A percentile compares a stretch with the other conserved stretches of the same genome.
Evolutionary conservation across 1,140 invertebrate genomes (phyloP).

Genomic region (Mamestra configurata): DNA sequence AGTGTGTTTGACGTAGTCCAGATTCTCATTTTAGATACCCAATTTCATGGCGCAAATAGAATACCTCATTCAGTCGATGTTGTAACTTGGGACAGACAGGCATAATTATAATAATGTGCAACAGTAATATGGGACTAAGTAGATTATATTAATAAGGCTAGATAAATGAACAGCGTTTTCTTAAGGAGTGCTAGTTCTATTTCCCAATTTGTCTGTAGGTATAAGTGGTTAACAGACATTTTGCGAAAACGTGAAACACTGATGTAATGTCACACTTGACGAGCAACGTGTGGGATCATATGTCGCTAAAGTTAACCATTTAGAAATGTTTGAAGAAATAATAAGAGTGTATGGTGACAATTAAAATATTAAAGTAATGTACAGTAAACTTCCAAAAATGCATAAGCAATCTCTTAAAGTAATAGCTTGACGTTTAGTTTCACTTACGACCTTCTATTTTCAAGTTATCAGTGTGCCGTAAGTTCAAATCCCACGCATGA

Average conservation of each 20-base stretch:
- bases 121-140: background rate
- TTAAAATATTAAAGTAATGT: no score
- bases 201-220: background rate
- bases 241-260: slow-evolving; percentile 21
- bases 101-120: background rate
- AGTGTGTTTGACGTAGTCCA: background rate
- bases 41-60: background rate
- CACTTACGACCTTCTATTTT: no score
- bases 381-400: no score
- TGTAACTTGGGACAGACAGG: background rate
- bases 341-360: no score
- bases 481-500: no score
- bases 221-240: slow-evolving; percentile 7
- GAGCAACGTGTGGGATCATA: background rate
- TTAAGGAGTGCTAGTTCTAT: background rate
- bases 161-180: background rate
- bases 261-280: slow-evolving; percentile 28
- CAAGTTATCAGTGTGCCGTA: no score
- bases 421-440: no score
- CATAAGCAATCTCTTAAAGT: no score
- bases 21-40: background rate
- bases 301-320: background rate
- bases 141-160: background rate
- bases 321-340: no score
- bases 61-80: background rate